These are phyloP conservation scores for Agelas oroides DNA, from an alignment of 37 sponge, comb jelly and placozoan genomes.

Conservation along the genomic window DNA sequence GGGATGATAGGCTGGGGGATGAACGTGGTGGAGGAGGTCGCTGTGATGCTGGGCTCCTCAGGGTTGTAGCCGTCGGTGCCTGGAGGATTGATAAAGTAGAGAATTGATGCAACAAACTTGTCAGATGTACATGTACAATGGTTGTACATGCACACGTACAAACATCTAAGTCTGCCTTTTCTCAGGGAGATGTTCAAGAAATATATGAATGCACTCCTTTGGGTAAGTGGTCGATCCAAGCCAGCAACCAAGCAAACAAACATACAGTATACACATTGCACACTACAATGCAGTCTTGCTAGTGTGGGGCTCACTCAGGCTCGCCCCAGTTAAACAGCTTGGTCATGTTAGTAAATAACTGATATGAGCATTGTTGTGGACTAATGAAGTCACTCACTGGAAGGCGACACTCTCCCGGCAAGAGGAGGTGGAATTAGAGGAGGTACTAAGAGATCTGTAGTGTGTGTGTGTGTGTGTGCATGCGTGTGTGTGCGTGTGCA, in stretches of 20 bases:
- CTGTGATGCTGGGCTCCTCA: slow-evolving; percentile 76
- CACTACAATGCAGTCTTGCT: too few relatives aligned
- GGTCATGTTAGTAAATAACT: too few relatives aligned
- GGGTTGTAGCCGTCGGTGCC: slow-evolving; percentile 82
- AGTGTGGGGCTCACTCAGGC: too few relatives aligned
- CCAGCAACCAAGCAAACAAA: too few relatives aligned
- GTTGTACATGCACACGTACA: not conserved
- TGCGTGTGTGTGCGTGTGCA: not conserved
- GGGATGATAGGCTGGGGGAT: slow-evolving; percentile 23
- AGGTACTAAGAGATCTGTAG: slow-evolving; percentile 15
- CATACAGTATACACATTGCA: too few relatives aligned
- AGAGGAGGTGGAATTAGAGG: slow-evolving; percentile 4
- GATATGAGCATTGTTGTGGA: too few relatives aligned
- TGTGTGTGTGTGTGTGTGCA: not conserved
- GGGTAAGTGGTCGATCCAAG: too few relatives aligned
- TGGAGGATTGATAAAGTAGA: too few relatives aligned
- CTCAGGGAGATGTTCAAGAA: not conserved
- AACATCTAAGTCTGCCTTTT: not conserved
- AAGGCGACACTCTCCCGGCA: slow-evolving; percentile 21
- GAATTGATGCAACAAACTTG: not conserved
- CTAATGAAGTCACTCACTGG: slow-evolving; percentile 14
- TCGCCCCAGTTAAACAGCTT: too few relatives aligned
- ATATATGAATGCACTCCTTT: too few relatives aligned
- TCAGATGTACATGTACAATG: too few relatives aligned
- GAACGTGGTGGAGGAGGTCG: slow-evolving; percentile 12